Conservation (phyloP, 2,888 invertebrate species). For the Noctua comes region DNA sequence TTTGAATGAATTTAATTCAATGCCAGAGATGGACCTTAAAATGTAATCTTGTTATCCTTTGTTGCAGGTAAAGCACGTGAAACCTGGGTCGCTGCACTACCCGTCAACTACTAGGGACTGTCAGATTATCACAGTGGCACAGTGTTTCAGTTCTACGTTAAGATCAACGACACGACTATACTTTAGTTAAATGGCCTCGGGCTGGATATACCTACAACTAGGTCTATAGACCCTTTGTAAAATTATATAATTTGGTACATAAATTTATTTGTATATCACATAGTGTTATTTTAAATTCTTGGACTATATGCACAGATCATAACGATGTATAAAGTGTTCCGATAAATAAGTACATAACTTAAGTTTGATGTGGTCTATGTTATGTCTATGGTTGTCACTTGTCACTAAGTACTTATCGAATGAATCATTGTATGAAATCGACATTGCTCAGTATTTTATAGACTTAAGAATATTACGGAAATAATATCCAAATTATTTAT, state of each 20-base stretch:
- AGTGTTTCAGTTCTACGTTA: conserved; percentile 79
- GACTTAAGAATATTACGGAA: conserved; percentile 85
- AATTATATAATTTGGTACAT: conserved; percentile 78
- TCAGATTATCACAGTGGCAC: conserved; percentile 81
- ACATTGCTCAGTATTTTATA: conserved; percentile 90
- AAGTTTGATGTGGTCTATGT: conserved; percentile 75
- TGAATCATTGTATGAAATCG: conserved; percentile 83
- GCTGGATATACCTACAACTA: conserved; percentile 72
- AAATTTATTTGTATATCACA: conserved; percentile 81
- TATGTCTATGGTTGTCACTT: conserved; percentile 78
- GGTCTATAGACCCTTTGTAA: conserved; percentile 74
- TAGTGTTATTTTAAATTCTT: conserved; percentile 80
- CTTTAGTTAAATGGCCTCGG: conserved; percentile 72
- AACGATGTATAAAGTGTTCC: conserved; percentile 79
- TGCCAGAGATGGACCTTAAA: conserved; percentile 41
- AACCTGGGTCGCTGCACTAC: conserved; percentile 82
- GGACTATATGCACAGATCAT: conserved; percentile 82
- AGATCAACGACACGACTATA: conserved; percentile 71
- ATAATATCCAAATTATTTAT: conserved; percentile 86
- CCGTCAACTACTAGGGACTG: conserved; percentile 76
- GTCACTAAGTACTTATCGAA: conserved; percentile 77
- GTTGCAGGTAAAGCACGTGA: conserved; percentile 88
- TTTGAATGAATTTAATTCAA: conserved; percentile 56
- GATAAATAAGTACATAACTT: conserved; percentile 78
- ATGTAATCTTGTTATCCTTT: conserved; percentile 70